A percentile compares a stretch with the other conserved stretches of the same genome.
Conservation (phyloP, 30 jellyfish, hydroid and myxozoan species). For the Aurelia aurita complex sp. Pacific region DNA sequence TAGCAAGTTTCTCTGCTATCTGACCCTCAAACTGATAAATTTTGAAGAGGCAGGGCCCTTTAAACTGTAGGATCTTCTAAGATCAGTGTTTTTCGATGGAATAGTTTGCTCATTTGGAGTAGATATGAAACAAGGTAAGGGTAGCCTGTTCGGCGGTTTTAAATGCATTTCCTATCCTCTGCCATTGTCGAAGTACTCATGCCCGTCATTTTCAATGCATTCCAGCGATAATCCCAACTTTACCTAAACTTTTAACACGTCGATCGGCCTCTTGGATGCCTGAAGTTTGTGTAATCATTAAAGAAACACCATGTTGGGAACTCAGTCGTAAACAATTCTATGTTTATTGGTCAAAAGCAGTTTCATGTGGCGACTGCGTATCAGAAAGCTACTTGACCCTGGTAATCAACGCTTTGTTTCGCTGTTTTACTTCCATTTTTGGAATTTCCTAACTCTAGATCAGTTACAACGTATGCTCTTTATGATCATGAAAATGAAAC, state of each 20-base stretch:
- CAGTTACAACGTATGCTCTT: slow-evolving; percentile 13
- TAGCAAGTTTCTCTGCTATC: too few relatives aligned
- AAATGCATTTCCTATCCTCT: not conserved
- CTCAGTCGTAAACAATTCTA: slow-evolving; percentile 38
- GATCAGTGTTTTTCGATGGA: too few relatives aligned
- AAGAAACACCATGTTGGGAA: slow-evolving; percentile 44
- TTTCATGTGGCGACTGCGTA: slow-evolving; percentile 58
- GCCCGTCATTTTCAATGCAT: slow-evolving; percentile 6
- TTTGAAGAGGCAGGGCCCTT: too few relatives aligned
- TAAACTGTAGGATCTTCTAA: too few relatives aligned
- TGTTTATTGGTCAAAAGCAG: slow-evolving; percentile 56
- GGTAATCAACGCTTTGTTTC: slow-evolving; percentile 51
- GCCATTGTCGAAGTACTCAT: slow-evolving; percentile 10
- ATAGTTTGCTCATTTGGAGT: too few relatives aligned
- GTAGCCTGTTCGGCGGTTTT: too few relatives aligned
- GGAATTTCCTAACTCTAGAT: slow-evolving; percentile 29
- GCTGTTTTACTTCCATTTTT: slow-evolving; percentile 37
- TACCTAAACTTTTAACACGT: too few relatives aligned
- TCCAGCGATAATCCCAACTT: slow-evolving; percentile 10
- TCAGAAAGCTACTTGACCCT: slow-evolving; percentile 51
- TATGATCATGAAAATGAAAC: too few relatives aligned
- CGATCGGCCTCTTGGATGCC: too few relatives aligned
- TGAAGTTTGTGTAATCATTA: too few relatives aligned
- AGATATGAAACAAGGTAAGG: too few relatives aligned
- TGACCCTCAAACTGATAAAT: too few relatives aligned